Evolutionary conservation across 1,140 invertebrate species (phyloP).

Genomic region (Eufriesea mexicana): DNA sequence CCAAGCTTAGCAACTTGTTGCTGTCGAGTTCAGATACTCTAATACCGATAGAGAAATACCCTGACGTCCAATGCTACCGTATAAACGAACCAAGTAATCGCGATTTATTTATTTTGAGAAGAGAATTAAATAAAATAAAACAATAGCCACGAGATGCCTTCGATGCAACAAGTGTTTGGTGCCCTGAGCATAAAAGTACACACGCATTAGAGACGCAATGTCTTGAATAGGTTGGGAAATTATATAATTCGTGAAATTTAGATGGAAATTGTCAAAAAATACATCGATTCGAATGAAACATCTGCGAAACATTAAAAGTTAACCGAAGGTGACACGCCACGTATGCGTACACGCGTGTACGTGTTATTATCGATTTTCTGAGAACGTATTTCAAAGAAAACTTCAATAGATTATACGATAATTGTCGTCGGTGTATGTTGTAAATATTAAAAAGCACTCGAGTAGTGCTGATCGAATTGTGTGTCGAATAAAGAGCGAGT

Average conservation of each 20-base stretch:
- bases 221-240: slow-evolving; percentile 33
- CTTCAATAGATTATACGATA: slow-evolving; percentile 59
- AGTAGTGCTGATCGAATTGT: slow-evolving; percentile 28
- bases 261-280: background rate
- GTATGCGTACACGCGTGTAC: slow-evolving; percentile 37
- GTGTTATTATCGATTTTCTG: slow-evolving; percentile 39
- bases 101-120: slow-evolving; percentile 76
- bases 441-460: slow-evolving; percentile 67
- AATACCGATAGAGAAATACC: slow-evolving; percentile 26
- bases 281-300: background rate
- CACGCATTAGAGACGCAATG: slow-evolving; percentile 39
- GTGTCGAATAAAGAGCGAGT: background rate
- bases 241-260: slow-evolving; percentile 31
- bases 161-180: slow-evolving; percentile 75
- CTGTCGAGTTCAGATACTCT: slow-evolving; percentile 63
- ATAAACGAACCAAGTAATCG: slow-evolving; percentile 63
- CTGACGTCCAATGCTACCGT: slow-evolving; percentile 75
- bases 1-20: slow-evolving; percentile 65
- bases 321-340: slow-evolving; percentile 27
- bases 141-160: slow-evolving; percentile 81
- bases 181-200: slow-evolving; percentile 67
- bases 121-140: slow-evolving; percentile 71
- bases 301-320: slow-evolving; percentile 1
- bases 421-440: slow-evolving; percentile 64
- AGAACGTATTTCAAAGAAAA: slow-evolving; percentile 56